Evolutionary conservation across 2,797 vertebrate genomes (phyloP).

Genomic region (Perodicticus potto): DNA sequence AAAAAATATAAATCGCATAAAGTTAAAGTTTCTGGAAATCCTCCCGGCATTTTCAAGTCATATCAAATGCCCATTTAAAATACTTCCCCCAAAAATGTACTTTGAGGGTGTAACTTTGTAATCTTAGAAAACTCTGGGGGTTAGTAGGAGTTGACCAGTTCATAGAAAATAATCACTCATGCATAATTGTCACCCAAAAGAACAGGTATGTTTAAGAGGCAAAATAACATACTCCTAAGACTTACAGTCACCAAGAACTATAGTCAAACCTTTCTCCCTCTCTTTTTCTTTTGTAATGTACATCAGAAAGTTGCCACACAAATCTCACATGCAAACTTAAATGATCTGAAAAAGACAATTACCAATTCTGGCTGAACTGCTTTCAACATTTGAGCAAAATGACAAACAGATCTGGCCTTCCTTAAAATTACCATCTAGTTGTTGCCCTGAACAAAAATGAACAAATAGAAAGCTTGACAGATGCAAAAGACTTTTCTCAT

Average conservation of each 20-base stretch:
- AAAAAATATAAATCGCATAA: slow-evolving; percentile 14
- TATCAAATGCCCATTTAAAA: slow-evolving; percentile 57
- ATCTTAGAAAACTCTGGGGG: slow-evolving; percentile 79
- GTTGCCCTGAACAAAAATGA: slow-evolving; percentile 65
- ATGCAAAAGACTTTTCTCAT: slow-evolving; percentile 80
- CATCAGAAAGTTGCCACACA: slow-evolving; percentile 68
- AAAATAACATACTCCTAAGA: slow-evolving; percentile 72
- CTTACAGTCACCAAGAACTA: slow-evolving; percentile 68
- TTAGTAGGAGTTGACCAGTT: slow-evolving; percentile 73
- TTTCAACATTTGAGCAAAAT: slow-evolving; percentile 74
- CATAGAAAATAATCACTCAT: slow-evolving; percentile 55
- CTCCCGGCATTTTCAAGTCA: slow-evolving; percentile 47
- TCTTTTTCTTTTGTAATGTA: slow-evolving; percentile 37
- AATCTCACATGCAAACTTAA: slow-evolving; percentile 73
- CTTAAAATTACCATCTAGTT: slow-evolving; percentile 67
- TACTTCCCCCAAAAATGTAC: slow-evolving; percentile 53
- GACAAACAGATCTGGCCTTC: slow-evolving; percentile 73
- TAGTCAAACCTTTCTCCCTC: slow-evolving; percentile 1
- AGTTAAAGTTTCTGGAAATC: slow-evolving; percentile 5
- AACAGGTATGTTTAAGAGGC: slow-evolving; percentile 40
- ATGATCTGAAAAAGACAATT: slow-evolving; percentile 79
- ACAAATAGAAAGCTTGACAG: slow-evolving; percentile 67
- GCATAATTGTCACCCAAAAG: slow-evolving; percentile 51
- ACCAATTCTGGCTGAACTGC: slow-evolving; percentile 55
- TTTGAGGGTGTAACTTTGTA: slow-evolving; percentile 78